These are phyloP conservation scores for Tenualosa ilisha DNA, from an alignment of 2,797 vertebrate species.

Conservation along the genomic window DNA sequence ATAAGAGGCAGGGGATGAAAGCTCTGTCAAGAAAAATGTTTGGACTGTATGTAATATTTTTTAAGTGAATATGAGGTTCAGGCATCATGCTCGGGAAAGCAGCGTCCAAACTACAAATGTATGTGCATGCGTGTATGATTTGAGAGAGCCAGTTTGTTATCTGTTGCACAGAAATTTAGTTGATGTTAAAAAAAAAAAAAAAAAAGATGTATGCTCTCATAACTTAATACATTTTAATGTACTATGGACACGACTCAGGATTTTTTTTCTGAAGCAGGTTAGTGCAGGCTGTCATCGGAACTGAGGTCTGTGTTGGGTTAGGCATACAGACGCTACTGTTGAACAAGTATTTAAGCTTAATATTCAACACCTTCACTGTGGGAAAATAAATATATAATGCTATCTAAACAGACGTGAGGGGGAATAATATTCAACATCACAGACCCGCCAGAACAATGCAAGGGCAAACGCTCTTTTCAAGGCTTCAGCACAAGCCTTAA, in stretches of 20 bases:
- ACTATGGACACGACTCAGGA: background rate
- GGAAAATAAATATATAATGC: constrained; percentile 72
- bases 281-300: constrained; percentile 27
- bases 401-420: constrained; percentile 78
- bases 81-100: constrained; percentile 59
- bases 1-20: constrained; percentile 82
- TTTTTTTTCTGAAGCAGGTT: background rate
- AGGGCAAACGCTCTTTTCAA: constrained; percentile 69
- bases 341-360: constrained; percentile 66
- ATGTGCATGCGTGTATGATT: constrained; percentile 17
- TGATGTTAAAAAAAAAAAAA: background rate
- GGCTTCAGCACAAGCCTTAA: constrained; percentile 69
- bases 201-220: background rate
- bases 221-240: constrained; percentile 7
- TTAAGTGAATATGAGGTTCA: constrained; percentile 74
- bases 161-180: background rate
- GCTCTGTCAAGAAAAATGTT: constrained; percentile 81
- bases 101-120: constrained; percentile 46
- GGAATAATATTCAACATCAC: constrained; percentile 77
- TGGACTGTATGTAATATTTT: constrained; percentile 77
- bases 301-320: constrained; percentile 54
- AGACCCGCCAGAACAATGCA: constrained; percentile 71
- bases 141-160: background rate
- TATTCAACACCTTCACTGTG: constrained; percentile 69
- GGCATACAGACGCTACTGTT: constrained; percentile 55